phyloP scores from a whole-genome alignment of 2,113 vertebrate genomes.

The Gallinago paraguaiae region DNA sequence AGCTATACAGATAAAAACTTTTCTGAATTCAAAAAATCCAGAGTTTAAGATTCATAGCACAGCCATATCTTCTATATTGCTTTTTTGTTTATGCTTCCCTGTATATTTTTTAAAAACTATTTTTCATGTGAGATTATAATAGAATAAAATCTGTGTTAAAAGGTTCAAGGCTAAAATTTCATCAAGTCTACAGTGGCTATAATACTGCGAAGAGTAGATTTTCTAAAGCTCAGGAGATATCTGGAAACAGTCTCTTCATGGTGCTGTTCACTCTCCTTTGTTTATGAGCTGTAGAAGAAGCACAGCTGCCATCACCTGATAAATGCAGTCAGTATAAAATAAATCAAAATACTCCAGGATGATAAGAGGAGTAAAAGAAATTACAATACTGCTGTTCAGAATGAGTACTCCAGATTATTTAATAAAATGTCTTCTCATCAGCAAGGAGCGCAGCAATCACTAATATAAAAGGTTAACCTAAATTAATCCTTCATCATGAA shows the following conservation, averaged over 20 bases:
- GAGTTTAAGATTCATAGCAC: background rate
- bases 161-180: background rate
- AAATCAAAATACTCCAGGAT: conserved; percentile 23
- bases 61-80: background rate
- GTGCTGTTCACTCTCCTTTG: background rate
- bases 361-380: background rate
- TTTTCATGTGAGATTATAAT: background rate
- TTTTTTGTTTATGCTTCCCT: background rate
- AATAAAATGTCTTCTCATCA: background rate
- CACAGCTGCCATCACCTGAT: conserved; percentile 22
- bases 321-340: background rate
- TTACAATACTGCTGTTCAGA: background rate
- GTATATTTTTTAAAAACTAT: background rate
- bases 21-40: background rate
- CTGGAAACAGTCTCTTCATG: conserved; percentile 3
- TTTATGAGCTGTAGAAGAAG: conserved; percentile 27
- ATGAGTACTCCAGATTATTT: background rate
- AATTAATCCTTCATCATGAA: background rate
- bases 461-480: conserved; percentile 11
- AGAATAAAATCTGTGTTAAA: background rate
- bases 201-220: background rate
- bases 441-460: background rate
- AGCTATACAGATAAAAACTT: background rate
- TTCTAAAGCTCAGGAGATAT: background rate
- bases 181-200: background rate